Conservation (phyloP, 30 jellyfish, hydroid and myxozoan species). For the Hydractinia echinata region DNA sequence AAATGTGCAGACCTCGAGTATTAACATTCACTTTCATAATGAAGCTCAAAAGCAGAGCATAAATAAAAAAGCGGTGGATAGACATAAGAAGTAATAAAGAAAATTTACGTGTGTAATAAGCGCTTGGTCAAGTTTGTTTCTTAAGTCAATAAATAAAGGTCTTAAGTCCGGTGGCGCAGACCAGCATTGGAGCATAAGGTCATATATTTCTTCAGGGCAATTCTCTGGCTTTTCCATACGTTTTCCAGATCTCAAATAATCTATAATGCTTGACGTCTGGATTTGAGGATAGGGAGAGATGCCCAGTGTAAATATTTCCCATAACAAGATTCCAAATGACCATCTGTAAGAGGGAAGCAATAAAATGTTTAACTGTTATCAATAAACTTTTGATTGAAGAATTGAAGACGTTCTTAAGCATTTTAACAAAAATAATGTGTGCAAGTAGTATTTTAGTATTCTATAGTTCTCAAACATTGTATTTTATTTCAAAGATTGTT, state of each 20-base stretch:
- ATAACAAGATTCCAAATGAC: constrained; percentile 68
- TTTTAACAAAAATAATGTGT: no score
- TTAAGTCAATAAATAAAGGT: constrained; percentile 50
- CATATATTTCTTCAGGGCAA: constrained; percentile 69
- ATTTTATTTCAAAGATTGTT: no score
- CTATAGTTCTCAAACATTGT: no score
- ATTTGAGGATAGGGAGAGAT: constrained; percentile 75
- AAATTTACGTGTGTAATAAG: no score
- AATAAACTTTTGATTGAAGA: no score
- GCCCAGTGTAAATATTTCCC: constrained; percentile 89
- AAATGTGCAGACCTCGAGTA: no score
- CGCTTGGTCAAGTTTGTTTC: constrained; percentile 17
- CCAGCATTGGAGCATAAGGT: constrained; percentile 72
- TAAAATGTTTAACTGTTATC: not conserved
- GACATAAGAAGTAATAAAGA: no score
- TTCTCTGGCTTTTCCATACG: constrained; percentile 72
- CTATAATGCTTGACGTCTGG: constrained; percentile 56
- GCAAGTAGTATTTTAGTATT: no score
- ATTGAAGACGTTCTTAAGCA: no score
- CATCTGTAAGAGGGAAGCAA: constrained; percentile 33
- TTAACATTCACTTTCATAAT: no score
- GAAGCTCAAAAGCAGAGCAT: no score
- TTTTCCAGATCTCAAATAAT: constrained; percentile 42
- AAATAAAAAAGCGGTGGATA: no score
- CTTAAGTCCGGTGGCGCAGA: constrained; percentile 53